Percentiles rank a stretch among this genome's conserved stretches.
Evolutionary conservation across 2,797 vertebrate species (phyloP).

Genomic region (Vultur gryphus): DNA sequence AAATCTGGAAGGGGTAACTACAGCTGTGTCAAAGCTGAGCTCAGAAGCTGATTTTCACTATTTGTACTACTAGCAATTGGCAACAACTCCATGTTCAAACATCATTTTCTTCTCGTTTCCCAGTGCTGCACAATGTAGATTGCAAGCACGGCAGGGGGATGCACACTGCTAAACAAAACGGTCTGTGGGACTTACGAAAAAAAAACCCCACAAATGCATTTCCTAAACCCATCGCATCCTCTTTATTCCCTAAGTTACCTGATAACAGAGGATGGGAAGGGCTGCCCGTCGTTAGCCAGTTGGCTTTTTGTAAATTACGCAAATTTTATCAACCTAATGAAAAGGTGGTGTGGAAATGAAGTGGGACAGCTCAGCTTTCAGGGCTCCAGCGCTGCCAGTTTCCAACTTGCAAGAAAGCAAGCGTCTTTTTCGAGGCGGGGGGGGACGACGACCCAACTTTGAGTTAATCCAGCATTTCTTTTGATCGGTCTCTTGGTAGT

Average conservation of each 20-base stretch:
- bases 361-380: background rate
- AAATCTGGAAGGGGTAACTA: conserved; percentile 1
- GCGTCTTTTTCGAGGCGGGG: background rate
- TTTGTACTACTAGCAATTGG: background rate
- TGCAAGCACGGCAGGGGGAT: background rate
- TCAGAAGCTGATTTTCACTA: background rate
- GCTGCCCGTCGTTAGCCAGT: background rate
- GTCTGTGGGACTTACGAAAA: background rate
- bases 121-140: background rate
- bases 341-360: background rate
- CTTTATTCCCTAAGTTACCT: background rate
- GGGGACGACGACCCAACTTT: background rate
- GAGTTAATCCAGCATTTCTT: background rate
- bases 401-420: background rate
- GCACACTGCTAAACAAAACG: background rate
- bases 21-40: conserved; percentile 1
- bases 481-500: background rate
- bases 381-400: background rate
- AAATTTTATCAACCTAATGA: background rate
- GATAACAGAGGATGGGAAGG: background rate
- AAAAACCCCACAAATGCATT: background rate
- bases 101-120: background rate
- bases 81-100: background rate
- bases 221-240: background rate
- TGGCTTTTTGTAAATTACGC: background rate